Evolutionary conservation across 2,113 vertebrate species (phyloP).

Genomic region (Grus americana): DNA sequence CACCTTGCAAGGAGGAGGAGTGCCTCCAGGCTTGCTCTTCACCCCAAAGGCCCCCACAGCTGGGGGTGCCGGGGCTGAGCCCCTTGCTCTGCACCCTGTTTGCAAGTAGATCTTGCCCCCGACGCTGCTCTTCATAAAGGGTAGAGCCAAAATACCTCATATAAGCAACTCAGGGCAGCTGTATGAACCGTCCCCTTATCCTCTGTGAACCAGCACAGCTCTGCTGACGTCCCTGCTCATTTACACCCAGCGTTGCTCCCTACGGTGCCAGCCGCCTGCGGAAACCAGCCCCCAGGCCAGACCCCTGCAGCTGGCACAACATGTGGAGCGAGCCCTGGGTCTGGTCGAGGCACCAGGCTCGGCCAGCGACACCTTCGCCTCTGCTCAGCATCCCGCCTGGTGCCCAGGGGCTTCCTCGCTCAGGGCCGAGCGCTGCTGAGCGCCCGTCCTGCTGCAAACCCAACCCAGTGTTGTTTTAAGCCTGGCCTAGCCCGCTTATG

Average conservation of each 20-base stretch:
- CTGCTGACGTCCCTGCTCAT: neutral
- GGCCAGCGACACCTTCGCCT: neutral
- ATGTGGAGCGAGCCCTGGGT: fast-evolving
- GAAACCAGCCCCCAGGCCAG: neutral
- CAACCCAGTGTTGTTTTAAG: fast-evolving
- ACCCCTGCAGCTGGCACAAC: neutral
- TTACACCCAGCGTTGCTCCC: neutral
- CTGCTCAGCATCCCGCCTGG: neutral
- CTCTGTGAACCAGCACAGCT: neutral
- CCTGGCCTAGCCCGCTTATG: neutral
- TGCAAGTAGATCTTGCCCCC: neutral
- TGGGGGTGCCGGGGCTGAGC: neutral
- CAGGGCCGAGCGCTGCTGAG: neutral
- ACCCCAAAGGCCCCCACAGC: fast-evolving
- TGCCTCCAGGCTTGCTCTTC: neutral
- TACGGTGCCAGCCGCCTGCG: fast-evolving
- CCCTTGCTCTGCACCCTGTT: neutral
- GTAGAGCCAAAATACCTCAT: neutral
- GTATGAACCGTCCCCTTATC: neutral
- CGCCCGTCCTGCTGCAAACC: neutral
- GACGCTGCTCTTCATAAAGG: neutral
- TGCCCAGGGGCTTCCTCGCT: neutral
- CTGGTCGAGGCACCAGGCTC: neutral
- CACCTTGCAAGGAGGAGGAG: neutral
- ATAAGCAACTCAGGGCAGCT: neutral